phyloP scores from a whole-genome alignment of 1,140 invertebrate species.

The Pseudomyrmex flavicornis region DNA sequence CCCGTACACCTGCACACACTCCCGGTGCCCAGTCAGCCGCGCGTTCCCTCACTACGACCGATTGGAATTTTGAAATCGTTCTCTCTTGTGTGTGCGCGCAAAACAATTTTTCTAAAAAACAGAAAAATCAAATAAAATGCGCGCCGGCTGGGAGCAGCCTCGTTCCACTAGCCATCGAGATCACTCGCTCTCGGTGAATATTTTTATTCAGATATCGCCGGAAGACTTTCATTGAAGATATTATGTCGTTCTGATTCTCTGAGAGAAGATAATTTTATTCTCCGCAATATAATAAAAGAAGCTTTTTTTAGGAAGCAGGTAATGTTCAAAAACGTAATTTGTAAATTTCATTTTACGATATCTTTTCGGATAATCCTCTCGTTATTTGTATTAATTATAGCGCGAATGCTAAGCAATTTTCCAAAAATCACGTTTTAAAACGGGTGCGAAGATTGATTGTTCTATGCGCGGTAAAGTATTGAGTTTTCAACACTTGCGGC shows the following conservation, averaged over 20 bases:
- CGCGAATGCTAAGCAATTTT: not conserved
- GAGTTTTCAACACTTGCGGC: not conserved
- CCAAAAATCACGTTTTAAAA: not conserved
- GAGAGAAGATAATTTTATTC: constrained; percentile 3
- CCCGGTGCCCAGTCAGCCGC: constrained; percentile 26
- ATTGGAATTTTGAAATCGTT: constrained; percentile 73
- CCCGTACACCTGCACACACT: constrained; percentile 37
- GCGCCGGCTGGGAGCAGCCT: constrained; percentile 30
- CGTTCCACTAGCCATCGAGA: constrained; percentile 32
- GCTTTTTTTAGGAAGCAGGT: not conserved
- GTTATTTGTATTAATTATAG: too few relatives aligned
- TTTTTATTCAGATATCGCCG: constrained; percentile 38
- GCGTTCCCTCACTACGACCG: constrained; percentile 65
- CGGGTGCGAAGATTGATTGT: not conserved
- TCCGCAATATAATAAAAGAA: not conserved
- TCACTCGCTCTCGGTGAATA: constrained; percentile 47
- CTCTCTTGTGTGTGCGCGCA: constrained; percentile 62
- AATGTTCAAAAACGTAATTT: not conserved
- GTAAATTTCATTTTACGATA: constrained; percentile 1
- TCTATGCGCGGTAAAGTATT: not conserved
- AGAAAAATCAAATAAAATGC: constrained; percentile 48
- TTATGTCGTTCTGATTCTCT: constrained; percentile 21
- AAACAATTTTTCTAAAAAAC: constrained; percentile 63
- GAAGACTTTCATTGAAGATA: constrained; percentile 34
- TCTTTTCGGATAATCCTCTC: too few relatives aligned